Conservation (phyloP, 2,113 vertebrate species). For the Chinchilla lanigera region DNA sequence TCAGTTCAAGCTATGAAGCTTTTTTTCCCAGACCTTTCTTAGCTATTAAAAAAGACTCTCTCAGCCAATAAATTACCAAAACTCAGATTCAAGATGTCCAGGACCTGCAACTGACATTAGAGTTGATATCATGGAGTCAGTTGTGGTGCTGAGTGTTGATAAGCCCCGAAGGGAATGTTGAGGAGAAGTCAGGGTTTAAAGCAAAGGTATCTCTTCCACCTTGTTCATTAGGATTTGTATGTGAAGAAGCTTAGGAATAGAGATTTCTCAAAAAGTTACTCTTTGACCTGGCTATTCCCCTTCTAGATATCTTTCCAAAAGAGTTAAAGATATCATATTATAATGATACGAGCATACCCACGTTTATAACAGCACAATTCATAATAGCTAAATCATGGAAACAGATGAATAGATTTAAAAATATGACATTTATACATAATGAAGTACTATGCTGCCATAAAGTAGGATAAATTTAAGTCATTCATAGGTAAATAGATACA, state of each 20-base stretch:
- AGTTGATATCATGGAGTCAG: background rate
- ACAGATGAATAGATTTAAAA: background rate
- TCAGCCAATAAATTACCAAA: background rate
- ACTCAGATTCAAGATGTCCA: background rate
- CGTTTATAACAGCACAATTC: background rate
- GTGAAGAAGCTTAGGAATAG: background rate
- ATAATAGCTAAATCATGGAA: background rate
- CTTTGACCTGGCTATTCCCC: background rate
- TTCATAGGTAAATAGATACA: background rate
- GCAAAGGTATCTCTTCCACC: background rate
- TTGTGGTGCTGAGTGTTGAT: background rate
- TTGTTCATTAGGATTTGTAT: background rate
- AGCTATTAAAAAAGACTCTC: background rate
- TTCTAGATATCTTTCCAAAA: background rate
- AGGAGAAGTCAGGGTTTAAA: background rate
- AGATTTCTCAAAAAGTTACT: background rate
- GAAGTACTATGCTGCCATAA: background rate
- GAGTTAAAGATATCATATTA: background rate
- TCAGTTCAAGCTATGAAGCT: background rate
- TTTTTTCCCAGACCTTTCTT: constrained; percentile 18
- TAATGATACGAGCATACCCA: background rate
- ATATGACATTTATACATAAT: background rate
- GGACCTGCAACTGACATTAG: background rate
- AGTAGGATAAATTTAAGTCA: background rate
- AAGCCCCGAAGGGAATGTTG: background rate